Evolutionary conservation across 1,140 invertebrate genomes (phyloP).

Genomic region (Amphibalanus amphitrite): DNA sequence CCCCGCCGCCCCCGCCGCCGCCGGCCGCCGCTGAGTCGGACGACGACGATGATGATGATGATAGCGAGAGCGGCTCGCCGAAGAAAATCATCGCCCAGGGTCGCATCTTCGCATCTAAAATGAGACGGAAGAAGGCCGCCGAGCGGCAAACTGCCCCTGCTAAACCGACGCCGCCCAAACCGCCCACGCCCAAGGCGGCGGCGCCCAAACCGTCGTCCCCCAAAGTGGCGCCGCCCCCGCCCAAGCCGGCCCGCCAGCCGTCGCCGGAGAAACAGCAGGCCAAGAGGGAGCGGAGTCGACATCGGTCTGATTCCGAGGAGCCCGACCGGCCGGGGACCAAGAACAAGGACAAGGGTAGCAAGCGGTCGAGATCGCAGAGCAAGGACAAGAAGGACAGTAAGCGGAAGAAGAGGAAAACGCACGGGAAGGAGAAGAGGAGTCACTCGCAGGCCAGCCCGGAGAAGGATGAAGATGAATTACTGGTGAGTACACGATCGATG

Average conservation of each 20-base stretch:
- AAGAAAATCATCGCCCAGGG: neutral
- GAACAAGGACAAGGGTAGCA: neutral
- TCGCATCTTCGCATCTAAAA: neutral
- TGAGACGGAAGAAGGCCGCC: neutral
- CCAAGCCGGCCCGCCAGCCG: neutral
- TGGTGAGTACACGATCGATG: no score
- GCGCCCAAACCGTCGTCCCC: neutral
- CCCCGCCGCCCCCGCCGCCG: no score
- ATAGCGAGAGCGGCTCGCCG: neutral
- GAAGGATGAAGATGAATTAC: neutral
- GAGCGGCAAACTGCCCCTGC: neutral
- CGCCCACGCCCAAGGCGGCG: neutral
- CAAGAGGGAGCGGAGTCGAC: neutral
- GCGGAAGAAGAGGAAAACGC: neutral
- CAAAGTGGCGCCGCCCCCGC: neutral
- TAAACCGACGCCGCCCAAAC: neutral
- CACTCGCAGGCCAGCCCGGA: neutral
- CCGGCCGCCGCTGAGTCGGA: no score
- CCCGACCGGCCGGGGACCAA: constrained; percentile 9
- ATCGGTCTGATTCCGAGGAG: neutral
- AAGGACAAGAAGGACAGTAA: neutral
- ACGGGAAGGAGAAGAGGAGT: neutral
- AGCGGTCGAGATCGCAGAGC: neutral
- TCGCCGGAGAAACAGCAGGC: constrained; percentile 2
- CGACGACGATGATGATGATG: no score